Conservation (phyloP, 1,140 invertebrate species). For the Cydia fagiglandana region DNA sequence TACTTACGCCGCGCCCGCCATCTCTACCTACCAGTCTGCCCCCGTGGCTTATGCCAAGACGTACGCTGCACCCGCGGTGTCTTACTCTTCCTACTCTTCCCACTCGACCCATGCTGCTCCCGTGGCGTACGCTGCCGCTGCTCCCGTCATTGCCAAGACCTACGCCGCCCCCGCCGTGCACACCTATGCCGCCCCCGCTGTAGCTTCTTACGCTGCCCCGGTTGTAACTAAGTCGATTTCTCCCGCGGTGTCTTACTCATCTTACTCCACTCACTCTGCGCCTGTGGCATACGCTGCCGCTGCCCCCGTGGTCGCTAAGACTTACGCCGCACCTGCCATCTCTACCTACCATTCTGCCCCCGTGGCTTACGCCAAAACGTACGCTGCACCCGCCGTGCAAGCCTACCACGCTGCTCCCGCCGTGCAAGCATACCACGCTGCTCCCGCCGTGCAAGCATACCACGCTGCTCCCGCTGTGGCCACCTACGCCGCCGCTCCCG, state of each 20-base stretch:
- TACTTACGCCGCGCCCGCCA: conserved; percentile 35
- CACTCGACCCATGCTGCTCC: conserved; percentile 40
- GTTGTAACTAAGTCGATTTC: conserved; percentile 37
- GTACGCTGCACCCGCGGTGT: conserved; percentile 33
- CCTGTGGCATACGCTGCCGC: conserved; percentile 42
- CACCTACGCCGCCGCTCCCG: conserved; percentile 27
- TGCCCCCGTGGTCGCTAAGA: conserved; percentile 33
- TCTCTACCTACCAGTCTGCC: conserved; percentile 36
- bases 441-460: conserved; percentile 22
- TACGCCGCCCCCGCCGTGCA: conserved; percentile 48
- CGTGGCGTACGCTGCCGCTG: conserved; percentile 43
- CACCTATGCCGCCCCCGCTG: conserved; percentile 43
- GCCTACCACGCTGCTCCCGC: conserved; percentile 33
- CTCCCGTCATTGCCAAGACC: conserved; percentile 33
- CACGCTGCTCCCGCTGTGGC: conserved; percentile 32
- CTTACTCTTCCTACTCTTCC: conserved; percentile 38
- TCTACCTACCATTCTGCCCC: conserved; percentile 35
- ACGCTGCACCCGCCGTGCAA: conserved; percentile 31
- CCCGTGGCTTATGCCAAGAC: conserved; percentile 30
- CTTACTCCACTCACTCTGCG: conserved; percentile 40
- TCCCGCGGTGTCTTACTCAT: conserved; percentile 32
- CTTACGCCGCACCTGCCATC: conserved; percentile 43
- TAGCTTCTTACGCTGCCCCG: conserved; percentile 43
- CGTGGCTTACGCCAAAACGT: conserved; percentile 32
- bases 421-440: conserved; percentile 24